Evolutionary conservation across 2,888 invertebrate genomes (phyloP).

Genomic region (Drosophila lutescens): DNA sequence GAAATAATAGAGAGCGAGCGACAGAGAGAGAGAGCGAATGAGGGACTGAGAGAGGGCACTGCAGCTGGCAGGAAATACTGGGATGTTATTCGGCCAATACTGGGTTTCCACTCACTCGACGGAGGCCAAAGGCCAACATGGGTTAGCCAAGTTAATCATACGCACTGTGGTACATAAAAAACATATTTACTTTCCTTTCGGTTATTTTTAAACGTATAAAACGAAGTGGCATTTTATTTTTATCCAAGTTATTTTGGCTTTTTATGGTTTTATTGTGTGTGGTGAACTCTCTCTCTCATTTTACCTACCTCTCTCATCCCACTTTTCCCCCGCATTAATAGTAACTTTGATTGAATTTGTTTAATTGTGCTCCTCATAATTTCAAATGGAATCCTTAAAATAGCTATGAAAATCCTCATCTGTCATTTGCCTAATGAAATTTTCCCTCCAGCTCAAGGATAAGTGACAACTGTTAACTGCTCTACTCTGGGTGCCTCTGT

Average conservation of each 20-base stretch:
- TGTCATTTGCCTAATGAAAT: slow-evolving; percentile 26
- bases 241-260: too few species aligned
- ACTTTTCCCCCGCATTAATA: not conserved
- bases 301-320: not conserved
- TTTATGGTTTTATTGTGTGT: not conserved
- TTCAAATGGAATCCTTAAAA: not conserved
- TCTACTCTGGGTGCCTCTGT: slow-evolving; percentile 1
- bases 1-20: not conserved
- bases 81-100: slow-evolving; percentile 45
- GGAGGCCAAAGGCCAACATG: slow-evolving; percentile 26
- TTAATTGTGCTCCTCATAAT: too few species aligned
- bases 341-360: too few species aligned
- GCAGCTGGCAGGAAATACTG: slow-evolving; percentile 47
- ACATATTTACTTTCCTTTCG: not conserved
- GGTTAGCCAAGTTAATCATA: slow-evolving; percentile 38
- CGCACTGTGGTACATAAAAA: slow-evolving; percentile 34
- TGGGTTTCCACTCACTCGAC: slow-evolving; percentile 40
- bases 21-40: slow-evolving; percentile 4
- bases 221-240: not conserved
- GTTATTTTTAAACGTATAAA: not conserved
- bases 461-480: slow-evolving; percentile 57
- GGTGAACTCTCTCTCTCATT: slow-evolving; percentile 11
- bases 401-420: not conserved
- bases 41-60: slow-evolving; percentile 25
- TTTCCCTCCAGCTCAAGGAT: slow-evolving; percentile 32